Percentiles rank a stretch among this genome's conserved stretches.
Conservation (phyloP, 2,888 invertebrate species). For the Strigamia crassipes region DNA sequence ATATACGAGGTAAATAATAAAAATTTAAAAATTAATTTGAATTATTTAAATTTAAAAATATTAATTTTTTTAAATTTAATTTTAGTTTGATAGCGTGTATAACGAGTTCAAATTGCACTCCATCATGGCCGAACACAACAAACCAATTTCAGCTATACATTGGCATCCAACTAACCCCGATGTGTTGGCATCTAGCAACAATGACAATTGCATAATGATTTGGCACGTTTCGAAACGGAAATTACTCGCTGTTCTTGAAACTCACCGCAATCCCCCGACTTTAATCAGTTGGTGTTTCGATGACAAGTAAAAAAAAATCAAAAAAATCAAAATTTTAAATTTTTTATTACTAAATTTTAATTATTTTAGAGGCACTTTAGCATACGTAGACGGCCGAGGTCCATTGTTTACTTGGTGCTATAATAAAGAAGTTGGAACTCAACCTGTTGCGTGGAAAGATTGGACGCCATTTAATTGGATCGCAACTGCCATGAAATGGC, state of each 20-base stretch:
- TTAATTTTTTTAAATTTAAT: not conserved
- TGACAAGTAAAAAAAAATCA: slow-evolving; percentile 51
- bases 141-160: slow-evolving; percentile 59
- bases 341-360: not conserved
- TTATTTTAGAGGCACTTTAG: not conserved
- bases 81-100: slow-evolving; percentile 54
- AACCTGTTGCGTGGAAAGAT: slow-evolving; percentile 51
- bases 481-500: slow-evolving; percentile 55
- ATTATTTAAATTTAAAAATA: not conserved
- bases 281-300: slow-evolving; percentile 58
- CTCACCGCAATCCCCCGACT: slow-evolving; percentile 54
- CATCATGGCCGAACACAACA: slow-evolving; percentile 61
- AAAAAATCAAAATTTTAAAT: not conserved
- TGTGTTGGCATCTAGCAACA: slow-evolving; percentile 57
- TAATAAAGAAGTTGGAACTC: slow-evolving; percentile 48
- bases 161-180: slow-evolving; percentile 59
- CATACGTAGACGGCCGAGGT: slow-evolving; percentile 55
- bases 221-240: slow-evolving; percentile 58
- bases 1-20: slow-evolving; percentile 58
- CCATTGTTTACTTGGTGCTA: slow-evolving; percentile 57
- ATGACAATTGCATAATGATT: slow-evolving; percentile 57
- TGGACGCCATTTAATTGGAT: slow-evolving; percentile 51
- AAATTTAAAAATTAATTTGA: not conserved
- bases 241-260: slow-evolving; percentile 55
- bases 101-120: slow-evolving; percentile 59